Evolutionary conservation across 2,113 vertebrate species (phyloP), one percentile per base, ranked within the genome.

Genomic region (Camarhynchus parvulus): DNA sequence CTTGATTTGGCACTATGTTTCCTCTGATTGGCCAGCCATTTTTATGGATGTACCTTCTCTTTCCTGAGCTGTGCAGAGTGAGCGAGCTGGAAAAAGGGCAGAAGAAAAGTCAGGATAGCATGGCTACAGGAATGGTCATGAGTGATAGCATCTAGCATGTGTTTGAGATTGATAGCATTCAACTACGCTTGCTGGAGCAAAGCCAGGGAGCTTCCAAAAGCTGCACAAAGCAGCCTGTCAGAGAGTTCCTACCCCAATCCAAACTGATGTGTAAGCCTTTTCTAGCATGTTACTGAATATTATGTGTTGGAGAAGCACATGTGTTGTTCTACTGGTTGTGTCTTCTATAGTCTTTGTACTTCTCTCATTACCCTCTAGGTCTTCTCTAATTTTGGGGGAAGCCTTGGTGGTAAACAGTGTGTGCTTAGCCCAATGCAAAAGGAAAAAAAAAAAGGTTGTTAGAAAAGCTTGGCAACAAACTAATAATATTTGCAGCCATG

Each of bases 181-280:
- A 85, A 84, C 74, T 64, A 56, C 3, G 56, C n/a, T 49, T 33
- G 80, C 81, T 74, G 69, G 69, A 92, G 27, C 64, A 77, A 70
- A 83, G 77, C 84, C 95, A 91, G 75, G 46, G 9, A 75, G 53
- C 84, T 91, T 72, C 84, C 84, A 87, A 91, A 87, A 56, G 69
- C 90, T 61, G 74, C 81, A 84, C 64, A 63, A 89, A 87, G 74
- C 66, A 91, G 88, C 47, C 64, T 1, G 7, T 78, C 74, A 78
- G 74, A 83, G 42, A 66, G 44, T 7, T 82, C 44, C 82, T 46
- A 2, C 31, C 25, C 78, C 85, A 87, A 69, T 16, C 82, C 46
- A 44, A 70, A 73, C 53, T 18, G 58, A 83, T 2, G 0, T 11
- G 62, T 52, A 68, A 44, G 82, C 84, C 28, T 90, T 87, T 85